Evolutionary conservation across 2,888 invertebrate genomes (phyloP).

Genomic region (Neoascia interrupta): DNA sequence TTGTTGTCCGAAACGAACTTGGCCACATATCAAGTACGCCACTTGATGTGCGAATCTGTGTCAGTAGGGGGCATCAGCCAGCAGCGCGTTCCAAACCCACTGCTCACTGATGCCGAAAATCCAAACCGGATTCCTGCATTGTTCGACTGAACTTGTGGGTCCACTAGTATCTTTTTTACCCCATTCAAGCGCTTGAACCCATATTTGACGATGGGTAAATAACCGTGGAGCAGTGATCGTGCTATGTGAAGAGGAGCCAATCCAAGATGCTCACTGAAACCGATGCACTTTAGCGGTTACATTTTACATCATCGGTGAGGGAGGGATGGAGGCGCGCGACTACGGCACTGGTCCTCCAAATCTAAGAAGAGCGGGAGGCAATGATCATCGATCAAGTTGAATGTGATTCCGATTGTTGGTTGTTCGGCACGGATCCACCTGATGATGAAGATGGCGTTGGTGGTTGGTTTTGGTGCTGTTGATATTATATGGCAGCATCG

Average conservation of each 20-base stretch:
- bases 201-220: conserved; percentile 22
- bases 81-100: conserved; percentile 6
- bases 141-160: conserved; percentile 57
- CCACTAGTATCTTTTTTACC: too few relatives aligned
- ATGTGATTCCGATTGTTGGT: conserved; percentile 49
- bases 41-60: conserved; percentile 40
- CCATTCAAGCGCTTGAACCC: too few relatives aligned
- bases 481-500: conserved; percentile 6
- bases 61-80: conserved; percentile 61
- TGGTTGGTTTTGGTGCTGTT: neutral
- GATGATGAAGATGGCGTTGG: neutral
- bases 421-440: neutral
- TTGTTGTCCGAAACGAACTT: conserved; percentile 49
- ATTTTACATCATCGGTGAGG: conserved; percentile 39
- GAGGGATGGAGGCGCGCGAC: neutral
- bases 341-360: too few relatives aligned
- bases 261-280: conserved; percentile 18
- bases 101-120: conserved; percentile 60
- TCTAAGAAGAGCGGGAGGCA: neutral
- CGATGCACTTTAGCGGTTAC: conserved; percentile 24
- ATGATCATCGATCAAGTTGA: conserved; percentile 63
- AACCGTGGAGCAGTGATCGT: conserved; percentile 28
- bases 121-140: conserved; percentile 56
- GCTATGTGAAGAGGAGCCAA: conserved; percentile 51
- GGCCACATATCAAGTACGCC: conserved; percentile 41